Base-by-base conservation (phyloP, 2,113 vertebrate genomes). In the Taurulus bubalis region DNA sequence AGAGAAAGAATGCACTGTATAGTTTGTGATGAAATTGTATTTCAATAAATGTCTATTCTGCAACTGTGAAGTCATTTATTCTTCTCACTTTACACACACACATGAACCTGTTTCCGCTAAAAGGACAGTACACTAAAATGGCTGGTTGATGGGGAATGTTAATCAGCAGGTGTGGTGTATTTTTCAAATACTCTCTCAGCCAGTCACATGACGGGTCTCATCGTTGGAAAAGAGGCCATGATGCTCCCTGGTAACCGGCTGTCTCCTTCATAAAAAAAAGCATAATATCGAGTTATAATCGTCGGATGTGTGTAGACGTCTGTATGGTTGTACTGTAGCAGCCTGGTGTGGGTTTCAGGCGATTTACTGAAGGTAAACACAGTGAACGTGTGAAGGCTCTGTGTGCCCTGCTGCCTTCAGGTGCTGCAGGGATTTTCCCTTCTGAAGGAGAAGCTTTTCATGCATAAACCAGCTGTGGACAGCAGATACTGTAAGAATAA, bases 11-110 rank as follows among this genome's bases (percentile, higher is more conserved):
- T 91, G 90, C 87, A 92, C 91, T 91, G 89, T 91, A 85, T 63
- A 65, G 63, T 85, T 91, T 87, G 79, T 89, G 59, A 83, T 62
- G 34, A 81, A 66, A 71, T 66, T 75, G 24, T 82, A 10, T 87
- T 85, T 87, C 82, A 90, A 92, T 92, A 93, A 91, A 92, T 70
- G 42, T 83, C 66, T 84, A 42, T 85, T 86, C 84, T 88, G 77
- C 85, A 75, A 73, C 71, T 55, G 30, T 49, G 20, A 82, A 55
- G 26, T 62, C 0, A 36, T 12, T 30, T 53, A 15, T 49, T 75
- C 14, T 45, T 58, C 36, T 47, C 34, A 45, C 64, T 45, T 71
- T 58, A 51, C 45, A 45, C 47, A 16, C 42, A 67, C 24, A 38
- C 32, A 59, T 28, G 10, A 30, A 40, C n/a, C 9, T 38, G 11